phyloP scores from a whole-genome alignment of 1,140 invertebrate species.

The Akabosia matsudoensis region DNA sequence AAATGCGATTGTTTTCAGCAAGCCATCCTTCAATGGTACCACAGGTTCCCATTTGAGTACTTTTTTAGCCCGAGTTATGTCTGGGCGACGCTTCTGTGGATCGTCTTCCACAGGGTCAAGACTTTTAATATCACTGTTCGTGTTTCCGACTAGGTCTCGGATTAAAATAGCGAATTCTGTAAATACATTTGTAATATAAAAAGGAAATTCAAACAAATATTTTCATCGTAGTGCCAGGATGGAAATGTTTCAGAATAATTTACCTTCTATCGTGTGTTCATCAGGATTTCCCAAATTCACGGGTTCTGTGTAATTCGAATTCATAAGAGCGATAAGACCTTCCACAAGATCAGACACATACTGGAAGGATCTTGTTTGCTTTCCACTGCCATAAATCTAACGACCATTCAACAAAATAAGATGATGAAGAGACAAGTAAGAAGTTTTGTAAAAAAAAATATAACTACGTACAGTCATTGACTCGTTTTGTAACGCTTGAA shows the following conservation, averaged over 20 bases:
- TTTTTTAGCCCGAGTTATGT: constrained; percentile 82
- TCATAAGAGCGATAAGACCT: constrained; percentile 89
- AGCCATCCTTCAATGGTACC: constrained; percentile 72
- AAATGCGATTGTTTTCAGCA: constrained; percentile 85
- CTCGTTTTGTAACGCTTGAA: constrained; percentile 91
- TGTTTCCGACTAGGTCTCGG: constrained; percentile 72
- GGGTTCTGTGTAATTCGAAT: constrained; percentile 86
- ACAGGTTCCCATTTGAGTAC: constrained; percentile 86
- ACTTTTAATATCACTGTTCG: constrained; percentile 76
- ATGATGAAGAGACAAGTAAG: constrained; percentile 25
- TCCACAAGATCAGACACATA: constrained; percentile 97
- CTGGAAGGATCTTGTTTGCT: constrained; percentile 96
- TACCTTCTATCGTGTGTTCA: constrained; percentile 91
- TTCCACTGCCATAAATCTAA: constrained; percentile 91
- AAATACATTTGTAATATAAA: constrained; percentile 43
- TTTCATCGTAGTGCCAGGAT: too few species aligned
- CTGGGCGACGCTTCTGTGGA: constrained; percentile 87
- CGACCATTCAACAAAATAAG: constrained; percentile 45
- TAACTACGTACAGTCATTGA: constrained; percentile 78
- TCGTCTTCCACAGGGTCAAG: constrained; percentile 87
- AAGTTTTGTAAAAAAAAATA: too few species aligned
- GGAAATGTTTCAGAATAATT: not conserved
- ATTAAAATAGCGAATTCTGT: constrained; percentile 92
- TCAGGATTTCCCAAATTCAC: constrained; percentile 98
- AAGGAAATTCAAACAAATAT: not conserved